phyloP scores from a whole-genome alignment of 2,797 vertebrate species.

The Amniataba percoides region DNA sequence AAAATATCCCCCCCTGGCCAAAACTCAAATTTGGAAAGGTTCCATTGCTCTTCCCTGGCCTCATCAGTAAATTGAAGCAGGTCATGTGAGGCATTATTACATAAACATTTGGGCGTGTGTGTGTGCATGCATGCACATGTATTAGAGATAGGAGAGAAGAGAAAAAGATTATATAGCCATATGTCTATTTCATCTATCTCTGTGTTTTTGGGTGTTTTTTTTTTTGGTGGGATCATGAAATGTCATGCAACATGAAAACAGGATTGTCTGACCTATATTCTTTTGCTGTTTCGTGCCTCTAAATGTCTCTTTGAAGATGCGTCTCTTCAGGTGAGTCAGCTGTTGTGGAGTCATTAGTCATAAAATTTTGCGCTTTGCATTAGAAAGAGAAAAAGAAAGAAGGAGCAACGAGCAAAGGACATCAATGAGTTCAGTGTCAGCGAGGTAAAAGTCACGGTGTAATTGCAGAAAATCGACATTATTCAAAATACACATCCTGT shows the following conservation, averaged over 20 bases:
- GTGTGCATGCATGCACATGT: background rate
- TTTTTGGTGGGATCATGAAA: background rate
- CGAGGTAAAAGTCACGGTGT: background rate
- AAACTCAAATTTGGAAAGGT: conserved; percentile 55
- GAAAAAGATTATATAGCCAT: conserved; percentile 4
- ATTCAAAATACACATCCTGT: background rate
- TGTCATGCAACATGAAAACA: conserved; percentile 19
- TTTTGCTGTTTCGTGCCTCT: conserved; percentile 25
- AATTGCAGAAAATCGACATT: background rate
- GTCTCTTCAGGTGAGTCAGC: conserved; percentile 55
- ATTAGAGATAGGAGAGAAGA: background rate
- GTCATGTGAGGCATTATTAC: conserved; percentile 44
- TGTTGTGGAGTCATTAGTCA: conserved; percentile 39
- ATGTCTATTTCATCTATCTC: background rate
- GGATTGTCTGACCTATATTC: conserved; percentile 30
- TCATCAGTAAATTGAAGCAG: conserved; percentile 52
- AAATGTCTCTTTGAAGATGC: conserved; percentile 48
- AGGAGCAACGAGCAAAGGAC: conserved; percentile 12
- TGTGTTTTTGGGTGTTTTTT: background rate
- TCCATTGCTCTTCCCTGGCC: conserved; percentile 41
- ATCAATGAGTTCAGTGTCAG: background rate
- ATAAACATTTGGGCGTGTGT: conserved; percentile 18
- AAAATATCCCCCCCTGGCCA: conserved; percentile 43
- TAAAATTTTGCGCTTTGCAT: conserved; percentile 35
- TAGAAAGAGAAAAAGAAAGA: background rate